Evolutionary conservation across 2,888 invertebrate species (phyloP), one percentile per base, ranked within the genome.

Genomic region (Gasteruption jaculator): DNA sequence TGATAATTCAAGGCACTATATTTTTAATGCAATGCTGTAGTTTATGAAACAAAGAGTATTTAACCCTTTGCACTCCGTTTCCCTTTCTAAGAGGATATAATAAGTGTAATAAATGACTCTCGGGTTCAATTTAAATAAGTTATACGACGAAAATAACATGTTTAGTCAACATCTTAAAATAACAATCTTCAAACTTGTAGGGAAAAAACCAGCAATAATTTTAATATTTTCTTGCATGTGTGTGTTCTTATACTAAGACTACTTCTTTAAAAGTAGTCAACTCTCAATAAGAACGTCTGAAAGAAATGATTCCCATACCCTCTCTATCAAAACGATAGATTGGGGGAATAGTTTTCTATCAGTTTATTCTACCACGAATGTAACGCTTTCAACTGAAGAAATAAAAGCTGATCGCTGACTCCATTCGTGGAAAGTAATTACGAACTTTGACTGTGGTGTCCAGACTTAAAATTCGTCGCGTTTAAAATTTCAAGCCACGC

Each of bases 341-440:
- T 5, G 37, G 26, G 45, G 33, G 49, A 48, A 47, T 43, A 46
- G 35, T 42, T 22, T 31, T 41, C 38, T 38, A 49, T 49, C 46
- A 45, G 41, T 43, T 60, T 63, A 49, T 46, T 68, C 45, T 67
- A 33, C 58, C 67, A 68, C 55, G 50, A 49, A 60, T 54, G 58
- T 59, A 61, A 64, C 60, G 54, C 58, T 53, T 48, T 60, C 52
- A 53, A 40, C 53, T 54, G 57, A 38, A 35, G 24, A 35, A 30
- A 18, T 6, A 18, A 38, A 59, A 57, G 46, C 31, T 46, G 54
- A 61, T 53, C 49, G 58, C 59, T 63, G 62, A 63, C 61, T 63
- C 55, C 37, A 60, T 53, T 56, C 46, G 45, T 65, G 66, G 57
- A 40, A 39, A 35, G 10, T n/a, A n/a, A n/a, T n/a, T n/a, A 26